Evolutionary conservation across 2,113 vertebrate species (phyloP), one percentile per base, ranked within the genome.

Genomic region (Neolamprologus fasciatus): DNA sequence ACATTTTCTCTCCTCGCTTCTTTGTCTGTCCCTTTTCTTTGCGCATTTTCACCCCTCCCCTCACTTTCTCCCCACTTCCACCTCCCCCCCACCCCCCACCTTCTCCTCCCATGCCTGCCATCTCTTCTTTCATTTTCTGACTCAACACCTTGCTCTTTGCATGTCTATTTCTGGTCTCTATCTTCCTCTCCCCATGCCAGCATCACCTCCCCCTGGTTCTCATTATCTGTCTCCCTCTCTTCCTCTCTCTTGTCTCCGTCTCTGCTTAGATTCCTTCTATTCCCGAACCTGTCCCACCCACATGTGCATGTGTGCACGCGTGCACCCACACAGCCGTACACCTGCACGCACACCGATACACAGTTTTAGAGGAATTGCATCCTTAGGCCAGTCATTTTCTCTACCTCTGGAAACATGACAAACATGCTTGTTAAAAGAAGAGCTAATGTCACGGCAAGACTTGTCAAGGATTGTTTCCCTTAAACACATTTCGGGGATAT

Each of bases 151-250:
- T 95, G 92, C 90, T 92, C 92, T 96, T 95, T 96, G 93, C 95
- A 95, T 96, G 94, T 96, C 96, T 97, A 96, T 97, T 97, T 96
- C 93, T 94, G 94, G 94, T 91, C 91, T 95, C 95, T 88, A 90
- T 95, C 90, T 96, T 90, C 90, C 91, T 95, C 96, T 93, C 95
- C 91, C 93, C 94, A 92, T 91, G 93, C 94, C 92, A 94, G 92
- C 95, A 89, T 94, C 95, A 92, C 95, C 95, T 94, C 95, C 94
- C 89, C 95, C 93, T 94, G 95, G 92, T 96, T 95, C 95, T 96
- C 96, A 96, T 96, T 96, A 96, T 96, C 89, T 51, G 79, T 89
- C 90, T 94, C 93, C 88, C 84, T 93, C 87, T 91, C 84, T 93
- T 85, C 76, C 85, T 86, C 82, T 87, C 88, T 76, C 86, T 82